Evolutionary conservation across 1,140 invertebrate genomes (phyloP).

Genomic region (Bacillus rossius): DNA sequence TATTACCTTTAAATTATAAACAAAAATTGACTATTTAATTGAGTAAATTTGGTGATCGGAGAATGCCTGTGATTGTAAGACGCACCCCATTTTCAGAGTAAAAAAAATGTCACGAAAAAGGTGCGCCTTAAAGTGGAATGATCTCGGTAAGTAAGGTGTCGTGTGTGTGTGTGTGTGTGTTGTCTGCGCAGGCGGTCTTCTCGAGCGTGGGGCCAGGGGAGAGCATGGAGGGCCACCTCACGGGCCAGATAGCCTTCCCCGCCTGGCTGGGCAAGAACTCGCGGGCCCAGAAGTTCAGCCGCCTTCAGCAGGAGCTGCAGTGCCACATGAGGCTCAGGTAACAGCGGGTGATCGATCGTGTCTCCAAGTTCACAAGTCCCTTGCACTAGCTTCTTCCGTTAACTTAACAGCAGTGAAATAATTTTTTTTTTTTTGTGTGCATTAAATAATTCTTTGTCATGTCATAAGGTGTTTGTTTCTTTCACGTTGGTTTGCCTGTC

Average conservation of each 20-base stretch:
- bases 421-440: constrained; percentile 4
- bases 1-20: no score
- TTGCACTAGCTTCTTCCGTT: not conserved
- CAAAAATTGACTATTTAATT: no score
- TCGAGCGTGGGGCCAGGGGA: constrained; percentile 87
- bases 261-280: constrained; percentile 96
- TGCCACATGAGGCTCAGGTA: constrained; percentile 75
- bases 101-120: no score
- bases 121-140: no score
- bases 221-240: constrained; percentile 71
- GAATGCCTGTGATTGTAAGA: no score
- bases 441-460: no score
- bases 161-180: not conserved
- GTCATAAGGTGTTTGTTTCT: no score
- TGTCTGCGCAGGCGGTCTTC: constrained; percentile 67
- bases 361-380: not conserved
- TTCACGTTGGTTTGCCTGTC: no score
- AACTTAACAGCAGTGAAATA: not conserved
- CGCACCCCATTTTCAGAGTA: no score
- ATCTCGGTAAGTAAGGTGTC: not conserved
- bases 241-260: constrained; percentile 83
- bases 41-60: no score
- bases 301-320: constrained; percentile 77
- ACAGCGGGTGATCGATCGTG: constrained; percentile 16
- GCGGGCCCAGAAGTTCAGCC: constrained; percentile 67